phyloP scores from a whole-genome alignment of 2,888 invertebrate genomes.

The Spialia ferax region DNA sequence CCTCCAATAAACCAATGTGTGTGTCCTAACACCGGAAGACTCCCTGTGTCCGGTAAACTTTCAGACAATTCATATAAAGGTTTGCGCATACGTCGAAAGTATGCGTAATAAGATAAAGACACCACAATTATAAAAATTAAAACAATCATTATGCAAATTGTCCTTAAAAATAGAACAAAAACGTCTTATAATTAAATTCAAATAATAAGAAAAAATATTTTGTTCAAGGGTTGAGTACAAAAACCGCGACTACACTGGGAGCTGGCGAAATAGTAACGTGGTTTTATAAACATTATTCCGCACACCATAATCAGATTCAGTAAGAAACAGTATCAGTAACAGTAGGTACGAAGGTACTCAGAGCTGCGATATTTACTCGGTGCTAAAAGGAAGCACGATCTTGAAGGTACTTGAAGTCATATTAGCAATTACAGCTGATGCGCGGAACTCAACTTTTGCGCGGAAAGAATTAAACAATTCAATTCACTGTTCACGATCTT shows the following conservation, averaged over 20 bases:
- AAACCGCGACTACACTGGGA: slow-evolving; percentile 44
- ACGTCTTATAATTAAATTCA: too few species aligned
- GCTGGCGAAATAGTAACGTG: slow-evolving; percentile 38
- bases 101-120: slow-evolving; percentile 58
- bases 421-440: background rate
- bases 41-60: slow-evolving; percentile 57
- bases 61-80: slow-evolving; percentile 62
- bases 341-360: too few species aligned
- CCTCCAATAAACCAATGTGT: slow-evolving; percentile 74
- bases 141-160: slow-evolving; percentile 57
- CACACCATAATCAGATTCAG: slow-evolving; percentile 16
- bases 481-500: background rate
- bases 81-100: slow-evolving; percentile 61
- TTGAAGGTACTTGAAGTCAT: background rate
- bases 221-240: slow-evolving; percentile 33
- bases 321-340: slow-evolving; percentile 31
- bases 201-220: background rate
- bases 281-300: slow-evolving; percentile 45
- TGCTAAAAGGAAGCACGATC: slow-evolving; percentile 14
- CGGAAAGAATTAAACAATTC: background rate
- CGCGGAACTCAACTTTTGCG: background rate
- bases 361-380: slow-evolving; percentile 14
- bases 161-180: background rate
- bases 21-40: slow-evolving; percentile 67
- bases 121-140: slow-evolving; percentile 55